These are phyloP conservation scores for Ramphastos sulfuratus DNA, from an alignment of 2,113 vertebrate species.

Conservation along the genomic window DNA sequence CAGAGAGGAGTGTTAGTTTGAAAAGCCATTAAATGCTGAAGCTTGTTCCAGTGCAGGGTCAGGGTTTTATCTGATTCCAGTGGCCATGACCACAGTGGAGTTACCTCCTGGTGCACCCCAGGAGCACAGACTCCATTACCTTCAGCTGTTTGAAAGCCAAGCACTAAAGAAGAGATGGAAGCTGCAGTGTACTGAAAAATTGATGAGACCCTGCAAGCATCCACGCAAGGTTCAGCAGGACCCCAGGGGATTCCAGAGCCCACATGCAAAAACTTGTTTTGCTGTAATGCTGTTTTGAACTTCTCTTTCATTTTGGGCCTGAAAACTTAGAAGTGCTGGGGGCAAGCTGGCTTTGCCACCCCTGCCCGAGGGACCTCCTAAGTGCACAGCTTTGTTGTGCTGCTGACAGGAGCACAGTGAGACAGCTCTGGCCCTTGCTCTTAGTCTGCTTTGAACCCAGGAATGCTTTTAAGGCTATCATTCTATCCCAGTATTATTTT, in stretches of 20 bases:
- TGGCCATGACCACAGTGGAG: background rate
- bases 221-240: background rate
- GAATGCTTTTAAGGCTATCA: background rate
- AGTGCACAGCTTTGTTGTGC: background rate
- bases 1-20: background rate
- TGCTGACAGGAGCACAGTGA: background rate
- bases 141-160: background rate
- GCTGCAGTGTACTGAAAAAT: background rate
- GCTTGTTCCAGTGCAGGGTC: background rate
- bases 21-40: background rate
- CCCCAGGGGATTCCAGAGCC: background rate
- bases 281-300: background rate
- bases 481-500: background rate
- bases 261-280: background rate
- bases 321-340: background rate
- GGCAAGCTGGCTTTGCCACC: background rate
- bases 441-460: background rate
- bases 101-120: background rate
- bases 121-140: background rate
- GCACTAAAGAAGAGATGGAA: background rate
- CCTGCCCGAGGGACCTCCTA: background rate
- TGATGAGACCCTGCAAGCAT: background rate
- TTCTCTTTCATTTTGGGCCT: background rate
- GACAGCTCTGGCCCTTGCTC: background rate
- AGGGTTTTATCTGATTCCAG: background rate